Evolutionary conservation across 2,113 vertebrate species (phyloP).

Genomic region (Hippocampus zosterae): DNA sequence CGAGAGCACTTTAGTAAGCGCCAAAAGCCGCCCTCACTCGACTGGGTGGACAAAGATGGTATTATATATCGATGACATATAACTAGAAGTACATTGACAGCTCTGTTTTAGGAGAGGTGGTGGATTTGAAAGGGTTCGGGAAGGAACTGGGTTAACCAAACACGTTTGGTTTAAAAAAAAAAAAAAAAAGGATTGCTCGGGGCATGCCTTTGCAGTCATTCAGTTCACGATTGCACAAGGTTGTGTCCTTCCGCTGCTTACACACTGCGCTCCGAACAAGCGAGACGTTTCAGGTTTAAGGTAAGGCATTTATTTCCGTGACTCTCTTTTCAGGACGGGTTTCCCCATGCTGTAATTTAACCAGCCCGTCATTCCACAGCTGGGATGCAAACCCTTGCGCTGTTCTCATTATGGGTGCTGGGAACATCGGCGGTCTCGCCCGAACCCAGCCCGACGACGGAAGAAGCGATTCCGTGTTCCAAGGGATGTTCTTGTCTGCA

Average conservation of each 20-base stretch:
- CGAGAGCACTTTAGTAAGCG: conserved; percentile 37
- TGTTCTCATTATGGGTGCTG: conserved; percentile 64
- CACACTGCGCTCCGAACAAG: conserved; percentile 33
- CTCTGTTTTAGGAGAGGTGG: neutral
- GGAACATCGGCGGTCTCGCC: conserved; percentile 63
- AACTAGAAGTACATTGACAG: neutral
- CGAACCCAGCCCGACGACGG: conserved; percentile 45
- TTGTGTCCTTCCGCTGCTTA: conserved; percentile 46
- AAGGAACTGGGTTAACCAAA: conserved; percentile 69
- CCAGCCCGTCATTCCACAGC: conserved; percentile 31
- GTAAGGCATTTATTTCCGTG: conserved; percentile 41
- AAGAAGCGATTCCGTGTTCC: conserved; percentile 73
- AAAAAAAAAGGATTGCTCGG: conserved; percentile 24
- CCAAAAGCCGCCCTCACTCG: conserved; percentile 23
- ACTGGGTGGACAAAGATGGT: neutral
- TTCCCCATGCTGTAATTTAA: neutral
- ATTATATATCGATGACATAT: too few species aligned
- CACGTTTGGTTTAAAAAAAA: conserved; percentile 30
- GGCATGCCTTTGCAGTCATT: conserved; percentile 48
- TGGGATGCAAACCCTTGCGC: conserved; percentile 62
- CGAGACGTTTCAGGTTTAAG: conserved; percentile 50
- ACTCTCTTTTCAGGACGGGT: neutral
- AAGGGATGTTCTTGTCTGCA: conserved; percentile 77
- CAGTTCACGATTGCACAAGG: conserved; percentile 57
- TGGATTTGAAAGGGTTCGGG: neutral